Evolutionary conservation across 1,140 invertebrate genomes (phyloP), one percentile per base, ranked within the genome.

Genomic region (Drosophila lacertosa): DNA sequence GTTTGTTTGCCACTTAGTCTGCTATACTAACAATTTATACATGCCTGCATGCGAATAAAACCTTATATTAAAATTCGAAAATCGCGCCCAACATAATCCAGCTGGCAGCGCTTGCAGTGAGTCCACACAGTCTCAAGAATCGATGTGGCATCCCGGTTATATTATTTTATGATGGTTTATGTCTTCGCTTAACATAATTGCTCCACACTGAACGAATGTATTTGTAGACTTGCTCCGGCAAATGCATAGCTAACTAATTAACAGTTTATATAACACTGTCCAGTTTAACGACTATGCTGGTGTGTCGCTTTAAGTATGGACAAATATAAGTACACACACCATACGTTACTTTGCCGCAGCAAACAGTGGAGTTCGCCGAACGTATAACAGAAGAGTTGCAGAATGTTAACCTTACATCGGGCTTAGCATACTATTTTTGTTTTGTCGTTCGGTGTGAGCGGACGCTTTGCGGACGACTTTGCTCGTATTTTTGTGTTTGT

Each of bases 1-100:
- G 72, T 86, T 84, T 79, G 67, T 71, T 76, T 65, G 40, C 45
- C 26, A 68, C 42, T 79, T 71, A 79, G 40, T 7, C 66, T 80
- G 40, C 10, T 63, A 13, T 69, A 74, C 74, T 82, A 83, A 83
- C 44, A 3, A 47, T 3, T 39, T 15, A 13, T 15, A 13, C 16
- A 15, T 32, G 16, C 51, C 4, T 55, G 45, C 44, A 65, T 65
- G 51, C 9, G 29, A 6, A 26, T 20, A 20, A 10, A 13, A 9
- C 3, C 16, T 16, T 24, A 55, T n/a, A 16, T 35, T 33, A 15
- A 2, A 64, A 48, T 39, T 47, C 10, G 11, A 48, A 39, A 18
- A 33, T 1, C 33, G 13, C 51, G 22, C 51, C n/a, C n/a, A 0
- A 11, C 4, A 22, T 11, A 1, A 1, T 15, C 5, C 15, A 15